phyloP scores from a whole-genome alignment of 2,797 vertebrate genomes.

The Amniataba percoides region DNA sequence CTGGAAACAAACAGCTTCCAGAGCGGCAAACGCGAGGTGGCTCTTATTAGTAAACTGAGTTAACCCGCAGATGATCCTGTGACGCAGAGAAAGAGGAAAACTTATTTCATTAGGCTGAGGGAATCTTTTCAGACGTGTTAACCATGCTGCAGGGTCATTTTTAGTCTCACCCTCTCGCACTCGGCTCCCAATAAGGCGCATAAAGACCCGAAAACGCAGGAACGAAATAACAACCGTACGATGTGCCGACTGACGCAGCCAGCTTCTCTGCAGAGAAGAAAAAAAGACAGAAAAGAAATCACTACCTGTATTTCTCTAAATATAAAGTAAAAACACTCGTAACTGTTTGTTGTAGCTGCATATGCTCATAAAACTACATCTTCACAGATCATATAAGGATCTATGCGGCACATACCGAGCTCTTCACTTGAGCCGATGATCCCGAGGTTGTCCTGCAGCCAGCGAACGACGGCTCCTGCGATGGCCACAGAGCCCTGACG shows the following conservation, averaged over 20 bases:
- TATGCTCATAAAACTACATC: neutral
- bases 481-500: slow-evolving; percentile 97
- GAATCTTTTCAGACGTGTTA: fast-evolving
- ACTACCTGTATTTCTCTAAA: neutral
- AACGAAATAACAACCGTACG: slow-evolving; percentile 98
- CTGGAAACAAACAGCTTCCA: slow-evolving; percentile 98
- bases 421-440: slow-evolving; percentile 90
- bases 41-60: slow-evolving; percentile 98
- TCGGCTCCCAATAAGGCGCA: slow-evolving; percentile 98
- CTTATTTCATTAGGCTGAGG: neutral
- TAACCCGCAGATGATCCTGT: slow-evolving; percentile 96
- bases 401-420: slow-evolving; percentile 88
- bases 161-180: slow-evolving; percentile 91
- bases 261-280: slow-evolving; percentile 86
- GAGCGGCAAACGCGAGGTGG: slow-evolving; percentile 95
- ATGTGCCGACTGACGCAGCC: slow-evolving; percentile 93
- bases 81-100: slow-evolving; percentile 40
- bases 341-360: neutral
- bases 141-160: fast-evolving
- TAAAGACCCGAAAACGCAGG: slow-evolving; percentile 98
- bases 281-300: neutral
- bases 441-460: slow-evolving; percentile 97
- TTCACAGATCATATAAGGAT: neutral
- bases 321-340: neutral
- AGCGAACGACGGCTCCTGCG: slow-evolving; percentile 96